A percentile compares a stretch with the other conserved stretches of the same genome.
Evolutionary conservation across 2,797 vertebrate genomes (phyloP).

Genomic region (Molothrus aeneus): DNA sequence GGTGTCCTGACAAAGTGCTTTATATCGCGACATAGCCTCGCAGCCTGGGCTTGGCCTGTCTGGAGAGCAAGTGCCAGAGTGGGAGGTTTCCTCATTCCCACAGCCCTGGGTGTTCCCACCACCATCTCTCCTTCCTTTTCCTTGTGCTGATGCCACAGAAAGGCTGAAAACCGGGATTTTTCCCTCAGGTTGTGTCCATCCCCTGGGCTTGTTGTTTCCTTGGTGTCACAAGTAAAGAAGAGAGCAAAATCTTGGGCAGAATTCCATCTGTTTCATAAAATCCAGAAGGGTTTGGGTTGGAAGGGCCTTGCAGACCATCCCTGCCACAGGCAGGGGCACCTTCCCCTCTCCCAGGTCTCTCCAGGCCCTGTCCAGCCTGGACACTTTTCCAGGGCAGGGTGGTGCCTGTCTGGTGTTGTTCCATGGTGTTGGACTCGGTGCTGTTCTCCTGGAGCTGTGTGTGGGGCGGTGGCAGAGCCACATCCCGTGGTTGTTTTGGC

Average conservation of each 20-base stretch:
- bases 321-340: not conserved
- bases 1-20: not conserved
- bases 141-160: fast-evolving
- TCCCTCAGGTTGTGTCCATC: not conserved
- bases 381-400: not conserved
- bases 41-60: not conserved
- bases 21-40: fast-evolving
- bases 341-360: not conserved
- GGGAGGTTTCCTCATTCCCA: not conserved
- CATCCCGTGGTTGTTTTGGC: not conserved
- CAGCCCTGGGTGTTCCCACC: not conserved
- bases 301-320: not conserved
- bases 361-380: fast-evolving
- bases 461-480: not conserved
- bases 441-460: not conserved
- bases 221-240: not conserved
- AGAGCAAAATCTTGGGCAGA: not conserved
- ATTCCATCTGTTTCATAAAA: not conserved
- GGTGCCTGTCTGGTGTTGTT: not conserved
- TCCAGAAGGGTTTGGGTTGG: not conserved
- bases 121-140: not conserved
- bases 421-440: too few relatives aligned
- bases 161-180: fast-evolving
- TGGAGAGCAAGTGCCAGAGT: not conserved
- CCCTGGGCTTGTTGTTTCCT: not conserved